phyloP scores from a whole-genome alignment of 2,888 invertebrate species.

The Psylliodes chrysocephalus region DNA sequence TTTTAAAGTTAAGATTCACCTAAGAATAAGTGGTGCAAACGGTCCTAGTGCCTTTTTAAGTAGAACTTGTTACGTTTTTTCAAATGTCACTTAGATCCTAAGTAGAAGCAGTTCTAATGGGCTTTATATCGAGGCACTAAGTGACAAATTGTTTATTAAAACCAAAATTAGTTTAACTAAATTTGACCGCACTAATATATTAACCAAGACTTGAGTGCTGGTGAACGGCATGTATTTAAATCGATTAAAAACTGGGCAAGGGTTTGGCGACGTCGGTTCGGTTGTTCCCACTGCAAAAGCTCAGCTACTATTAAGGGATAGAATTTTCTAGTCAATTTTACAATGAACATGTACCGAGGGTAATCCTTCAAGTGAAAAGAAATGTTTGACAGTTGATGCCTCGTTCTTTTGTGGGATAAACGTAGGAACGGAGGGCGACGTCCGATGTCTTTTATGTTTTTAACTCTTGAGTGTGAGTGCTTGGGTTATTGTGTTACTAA shows the following conservation, averaged over 20 bases:
- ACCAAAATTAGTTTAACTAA: too few relatives aligned
- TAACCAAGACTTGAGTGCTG: constrained; percentile 23
- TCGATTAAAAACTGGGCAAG: constrained; percentile 38
- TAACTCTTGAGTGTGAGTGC: constrained; percentile 7
- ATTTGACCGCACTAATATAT: constrained; percentile 24
- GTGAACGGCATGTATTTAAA: constrained; percentile 30
- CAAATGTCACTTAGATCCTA: too few relatives aligned
- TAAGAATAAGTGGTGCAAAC: too few relatives aligned
- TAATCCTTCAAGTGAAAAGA: constrained; percentile 49
- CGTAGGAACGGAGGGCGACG: not conserved
- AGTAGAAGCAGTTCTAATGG: too few relatives aligned
- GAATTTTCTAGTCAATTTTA: constrained; percentile 64
- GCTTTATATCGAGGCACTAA: too few relatives aligned
- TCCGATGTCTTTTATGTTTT: constrained; percentile 13
- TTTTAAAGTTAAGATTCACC: too few relatives aligned
- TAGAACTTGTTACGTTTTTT: too few relatives aligned
- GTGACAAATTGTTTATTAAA: too few relatives aligned
- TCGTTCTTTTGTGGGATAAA: constrained; percentile 29
- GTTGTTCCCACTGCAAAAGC: constrained; percentile 13
- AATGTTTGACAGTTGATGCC: constrained; percentile 37
- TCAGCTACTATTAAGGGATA: constrained; percentile 50
- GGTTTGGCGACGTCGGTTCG: constrained; percentile 35
- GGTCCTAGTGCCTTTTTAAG: too few relatives aligned
- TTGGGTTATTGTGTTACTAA: constrained; percentile 21
- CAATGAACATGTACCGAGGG: constrained; percentile 53